phyloP scores from a whole-genome alignment of 1,140 invertebrate genomes.

The Drosophila elegans region DNA sequence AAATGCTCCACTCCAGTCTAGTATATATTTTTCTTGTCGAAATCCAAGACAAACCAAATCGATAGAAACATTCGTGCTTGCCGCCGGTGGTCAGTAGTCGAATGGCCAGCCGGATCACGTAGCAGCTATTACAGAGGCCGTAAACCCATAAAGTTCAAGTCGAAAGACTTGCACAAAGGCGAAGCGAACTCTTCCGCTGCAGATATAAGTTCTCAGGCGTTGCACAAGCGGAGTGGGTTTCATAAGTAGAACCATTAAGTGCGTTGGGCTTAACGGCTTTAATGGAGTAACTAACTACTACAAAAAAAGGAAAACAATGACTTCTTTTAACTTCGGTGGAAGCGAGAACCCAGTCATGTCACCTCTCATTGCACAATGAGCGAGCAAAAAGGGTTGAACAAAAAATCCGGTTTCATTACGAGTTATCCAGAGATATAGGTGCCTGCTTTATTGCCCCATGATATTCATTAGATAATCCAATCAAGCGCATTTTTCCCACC shows the following conservation, averaged over 20 bases:
- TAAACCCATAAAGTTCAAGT: constrained; percentile 10
- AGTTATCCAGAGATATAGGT: not conserved
- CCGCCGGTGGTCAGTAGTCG: constrained; percentile 18
- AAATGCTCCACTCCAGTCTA: not conserved
- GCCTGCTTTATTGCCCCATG: constrained; percentile 41
- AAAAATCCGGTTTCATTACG: constrained; percentile 26
- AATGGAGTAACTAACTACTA: constrained; percentile 26
- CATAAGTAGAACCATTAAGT: constrained; percentile 73
- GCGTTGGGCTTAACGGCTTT: constrained; percentile 65
- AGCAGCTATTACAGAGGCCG: constrained; percentile 27
- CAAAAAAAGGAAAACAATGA: constrained; percentile 31
- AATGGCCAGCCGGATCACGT: constrained; percentile 28
- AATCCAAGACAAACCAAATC: not conserved
- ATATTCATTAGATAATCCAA: constrained; percentile 66
- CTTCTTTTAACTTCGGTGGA: constrained; percentile 40
- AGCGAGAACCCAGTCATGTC: constrained; percentile 43
- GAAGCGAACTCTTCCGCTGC: constrained; percentile 39
- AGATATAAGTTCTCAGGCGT: constrained; percentile 40
- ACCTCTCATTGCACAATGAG: constrained; percentile 51
- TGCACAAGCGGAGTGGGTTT: constrained; percentile 44
- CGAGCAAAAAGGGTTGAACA: constrained; percentile 8
- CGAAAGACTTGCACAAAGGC: constrained; percentile 1
- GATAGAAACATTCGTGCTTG: constrained; percentile 24
- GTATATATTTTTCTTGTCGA: not conserved
- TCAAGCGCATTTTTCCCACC: constrained; percentile 50